phyloP scores from a whole-genome alignment of 2,113 vertebrate genomes.

The Madoqua kirkii region DNA sequence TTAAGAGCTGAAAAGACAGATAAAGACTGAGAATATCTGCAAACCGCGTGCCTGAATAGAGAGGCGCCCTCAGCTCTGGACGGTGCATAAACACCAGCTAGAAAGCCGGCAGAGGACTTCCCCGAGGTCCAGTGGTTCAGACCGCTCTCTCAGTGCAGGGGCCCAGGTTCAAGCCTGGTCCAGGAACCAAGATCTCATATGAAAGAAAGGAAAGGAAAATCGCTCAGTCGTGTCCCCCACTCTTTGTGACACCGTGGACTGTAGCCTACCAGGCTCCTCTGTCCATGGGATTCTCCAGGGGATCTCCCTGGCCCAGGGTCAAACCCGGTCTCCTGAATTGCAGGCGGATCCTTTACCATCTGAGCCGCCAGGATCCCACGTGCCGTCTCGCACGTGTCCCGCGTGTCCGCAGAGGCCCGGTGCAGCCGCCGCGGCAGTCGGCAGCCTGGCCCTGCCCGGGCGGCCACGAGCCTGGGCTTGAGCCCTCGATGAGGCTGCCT shows the following conservation, averaged over 20 bases:
- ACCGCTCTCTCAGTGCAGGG: not conserved
- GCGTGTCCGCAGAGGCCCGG: not conserved
- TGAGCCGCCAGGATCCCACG: not conserved
- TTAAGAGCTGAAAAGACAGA: not conserved
- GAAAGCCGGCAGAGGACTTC: not conserved
- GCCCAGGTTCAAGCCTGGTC: not conserved
- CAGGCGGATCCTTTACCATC: not conserved
- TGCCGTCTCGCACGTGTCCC: fast-evolving
- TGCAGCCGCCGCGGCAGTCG: fast-evolving
- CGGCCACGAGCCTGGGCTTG: fast-evolving
- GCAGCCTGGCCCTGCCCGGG: not conserved
- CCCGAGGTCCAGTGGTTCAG: not conserved
- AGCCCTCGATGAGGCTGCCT: not conserved
- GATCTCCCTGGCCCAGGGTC: not conserved
- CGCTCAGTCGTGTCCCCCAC: fast-evolving
- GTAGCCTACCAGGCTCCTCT: not conserved
- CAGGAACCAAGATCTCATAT: not conserved
- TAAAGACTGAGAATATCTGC: not conserved
- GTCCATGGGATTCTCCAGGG: not conserved
- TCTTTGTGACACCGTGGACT: not conserved
- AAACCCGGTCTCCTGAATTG: not conserved
- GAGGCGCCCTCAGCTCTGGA: not conserved
- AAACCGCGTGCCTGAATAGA: fast-evolving
- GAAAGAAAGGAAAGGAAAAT: not conserved
- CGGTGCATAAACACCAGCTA: not conserved